phyloP scores from a whole-genome alignment of 2,113 vertebrate species.

The Lontra canadensis region DNA sequence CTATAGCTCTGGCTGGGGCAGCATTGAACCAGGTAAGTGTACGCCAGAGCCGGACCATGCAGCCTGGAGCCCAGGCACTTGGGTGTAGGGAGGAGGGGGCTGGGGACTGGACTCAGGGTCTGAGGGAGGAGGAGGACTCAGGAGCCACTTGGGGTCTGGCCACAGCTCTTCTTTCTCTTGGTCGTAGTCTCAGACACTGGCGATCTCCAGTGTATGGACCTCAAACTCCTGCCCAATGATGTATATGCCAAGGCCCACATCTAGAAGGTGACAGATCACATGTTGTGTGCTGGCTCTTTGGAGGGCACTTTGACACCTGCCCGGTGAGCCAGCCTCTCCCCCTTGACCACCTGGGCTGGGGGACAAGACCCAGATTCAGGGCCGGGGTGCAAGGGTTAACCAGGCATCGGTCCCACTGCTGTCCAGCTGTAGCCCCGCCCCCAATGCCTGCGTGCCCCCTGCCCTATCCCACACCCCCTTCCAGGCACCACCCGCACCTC shows the following conservation, averaged over 20 bases:
- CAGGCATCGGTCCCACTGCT: not conserved
- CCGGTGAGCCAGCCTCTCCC: slow-evolving; percentile 72
- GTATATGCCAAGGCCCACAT: slow-evolving; percentile 80
- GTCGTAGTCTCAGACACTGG: not conserved
- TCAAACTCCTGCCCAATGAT: slow-evolving; percentile 76
- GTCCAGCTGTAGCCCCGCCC: not conserved
- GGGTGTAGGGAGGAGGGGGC: not conserved
- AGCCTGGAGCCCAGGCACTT: not conserved
- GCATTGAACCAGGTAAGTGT: rapidly evolving
- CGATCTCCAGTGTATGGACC: slow-evolving; percentile 62
- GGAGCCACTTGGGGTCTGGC: not conserved
- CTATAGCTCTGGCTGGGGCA: slow-evolving; percentile 55
- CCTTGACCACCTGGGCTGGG: no score
- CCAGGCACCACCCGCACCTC: not conserved
- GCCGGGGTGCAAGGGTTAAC: not conserved
- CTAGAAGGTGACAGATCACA: slow-evolving; percentile 79
- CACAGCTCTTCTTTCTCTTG: not conserved
- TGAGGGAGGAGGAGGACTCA: not conserved
- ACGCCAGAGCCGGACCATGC: rapidly evolving
- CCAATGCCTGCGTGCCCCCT: not conserved
- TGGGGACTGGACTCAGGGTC: not conserved
- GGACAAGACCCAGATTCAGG: not conserved
- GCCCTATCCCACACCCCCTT: not conserved
- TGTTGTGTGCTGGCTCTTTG: slow-evolving; percentile 87
- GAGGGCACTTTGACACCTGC: slow-evolving; percentile 86